Evolutionary conservation across 2,113 vertebrate species (phyloP), one percentile per base, ranked within the genome.

Genomic region (Mirza zaza): DNA sequence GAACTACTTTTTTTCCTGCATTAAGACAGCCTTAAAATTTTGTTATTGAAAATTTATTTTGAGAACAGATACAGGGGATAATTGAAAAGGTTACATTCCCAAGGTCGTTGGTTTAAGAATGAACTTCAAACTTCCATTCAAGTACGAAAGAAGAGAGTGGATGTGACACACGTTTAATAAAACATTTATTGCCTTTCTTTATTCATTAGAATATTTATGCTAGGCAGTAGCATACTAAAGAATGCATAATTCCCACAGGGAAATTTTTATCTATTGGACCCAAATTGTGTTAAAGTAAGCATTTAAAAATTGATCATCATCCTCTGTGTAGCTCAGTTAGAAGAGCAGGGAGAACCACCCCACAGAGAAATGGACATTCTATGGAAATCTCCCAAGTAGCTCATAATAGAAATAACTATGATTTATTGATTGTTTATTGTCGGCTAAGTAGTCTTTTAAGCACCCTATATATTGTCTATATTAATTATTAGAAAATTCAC

Each of bases 191-290:
- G 20, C 9, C 36, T 63, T 92, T 83, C 32, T 87, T n/a, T 17
- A 91, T 61, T 96, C 82, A 87, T 87, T 94, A 75, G 75, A 76
- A n/a, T 91, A 39, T 61, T 83, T 93, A 87, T 96, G 91, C 32
- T 92, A 81, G 70, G 61, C 36, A 81, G 27, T 36, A 86, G 36
- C 63, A 52, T 48, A 75, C 85, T 57, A 87, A 45, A 84, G 55
- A 92, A 76, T 71, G 11, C 8, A 21, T 52, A 95, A 76, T 92
- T 95, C 15, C 67, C 71, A 5, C 25, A 90, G 87, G 63, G 59
- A 68, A 83, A 59, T 87, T 45, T 87, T 42, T 14, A 94, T 55
- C 29, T 42, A 23, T 94, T 55, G 93, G 57, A 63, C 59, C 76
- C 65, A 92, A 87, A 76, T 52, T 77, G 14, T 88, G 34, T 50